Conservation (phyloP, 2,888 invertebrate genomes). For the Meandrusa payeni region DNA sequence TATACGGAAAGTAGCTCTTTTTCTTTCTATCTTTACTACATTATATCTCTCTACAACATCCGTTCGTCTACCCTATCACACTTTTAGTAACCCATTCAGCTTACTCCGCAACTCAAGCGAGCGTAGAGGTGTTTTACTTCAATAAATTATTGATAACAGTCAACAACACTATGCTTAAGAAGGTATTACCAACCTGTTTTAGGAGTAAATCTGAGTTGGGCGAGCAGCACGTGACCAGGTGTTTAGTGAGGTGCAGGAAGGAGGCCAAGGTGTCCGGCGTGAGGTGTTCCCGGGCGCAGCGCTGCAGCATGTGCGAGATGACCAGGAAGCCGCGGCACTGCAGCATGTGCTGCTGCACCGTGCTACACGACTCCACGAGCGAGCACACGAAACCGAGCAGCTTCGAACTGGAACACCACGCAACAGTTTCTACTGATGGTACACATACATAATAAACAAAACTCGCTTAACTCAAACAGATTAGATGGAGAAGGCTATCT, state of each 20-base stretch:
- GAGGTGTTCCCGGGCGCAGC: slow-evolving; percentile 95
- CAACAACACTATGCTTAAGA: not conserved
- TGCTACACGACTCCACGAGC: slow-evolving; percentile 96
- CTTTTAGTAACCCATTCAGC: too few species aligned
- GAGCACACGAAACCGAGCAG: slow-evolving; percentile 98
- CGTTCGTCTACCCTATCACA: too few species aligned
- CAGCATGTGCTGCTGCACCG: slow-evolving; percentile 99
- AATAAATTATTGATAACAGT: too few species aligned
- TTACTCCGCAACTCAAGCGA: too few species aligned
- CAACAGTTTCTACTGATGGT: too few species aligned
- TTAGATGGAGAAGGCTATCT: too few species aligned
- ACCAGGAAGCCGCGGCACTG: slow-evolving; percentile 99
- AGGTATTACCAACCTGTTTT: slow-evolving; percentile 87
- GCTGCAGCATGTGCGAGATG: slow-evolving; percentile 97
- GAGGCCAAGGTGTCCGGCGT: slow-evolving; percentile 96
- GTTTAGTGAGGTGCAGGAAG: slow-evolving; percentile 94
- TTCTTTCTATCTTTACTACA: too few species aligned
- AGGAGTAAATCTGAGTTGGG: slow-evolving; percentile 94
- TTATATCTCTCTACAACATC: too few species aligned
- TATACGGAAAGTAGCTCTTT: too few species aligned
- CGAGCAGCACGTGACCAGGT: slow-evolving; percentile 95
- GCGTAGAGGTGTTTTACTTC: too few species aligned
- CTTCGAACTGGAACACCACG: slow-evolving; percentile 90
- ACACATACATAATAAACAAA: too few species aligned
- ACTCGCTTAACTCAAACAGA: too few species aligned